Evolutionary conservation across 2,113 vertebrate genomes (phyloP).

Genomic region (Typhlomys cinereus): DNA sequence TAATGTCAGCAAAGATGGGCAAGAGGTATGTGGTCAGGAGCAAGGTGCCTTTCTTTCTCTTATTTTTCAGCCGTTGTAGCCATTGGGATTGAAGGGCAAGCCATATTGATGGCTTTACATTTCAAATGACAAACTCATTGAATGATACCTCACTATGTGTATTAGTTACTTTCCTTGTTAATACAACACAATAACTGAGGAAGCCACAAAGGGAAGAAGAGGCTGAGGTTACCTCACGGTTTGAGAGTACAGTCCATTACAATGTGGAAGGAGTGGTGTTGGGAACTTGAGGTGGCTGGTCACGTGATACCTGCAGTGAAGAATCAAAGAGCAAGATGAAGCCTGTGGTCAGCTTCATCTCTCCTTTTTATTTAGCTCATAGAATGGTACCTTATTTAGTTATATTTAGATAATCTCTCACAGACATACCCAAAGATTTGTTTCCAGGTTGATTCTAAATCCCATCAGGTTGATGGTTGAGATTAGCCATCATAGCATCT

Average conservation of each 20-base stretch:
- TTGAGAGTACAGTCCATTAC: background rate
- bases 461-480: no score
- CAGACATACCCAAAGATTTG: background rate
- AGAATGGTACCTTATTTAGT: background rate
- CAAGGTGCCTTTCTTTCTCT: background rate
- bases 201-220: background rate
- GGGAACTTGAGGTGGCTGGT: background rate
- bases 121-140: background rate
- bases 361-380: background rate
- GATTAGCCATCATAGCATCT: background rate
- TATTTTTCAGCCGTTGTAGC: background rate
- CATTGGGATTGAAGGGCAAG: background rate
- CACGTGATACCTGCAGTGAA: background rate
- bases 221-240: no score
- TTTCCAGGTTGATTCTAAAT: background rate
- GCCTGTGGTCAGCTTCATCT: background rate
- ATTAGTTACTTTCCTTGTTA: background rate
- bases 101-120: background rate
- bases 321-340: background rate
- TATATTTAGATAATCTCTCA: background rate
- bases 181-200: no score
- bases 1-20: slow-evolving; percentile 87
- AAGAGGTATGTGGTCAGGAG: slow-evolving; percentile 84
- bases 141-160: background rate
- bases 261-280: no score